These are phyloP conservation scores for Rhynchophorus ferrugineus DNA, from an alignment of 1,140 invertebrate genomes.

Conservation along the genomic window DNA sequence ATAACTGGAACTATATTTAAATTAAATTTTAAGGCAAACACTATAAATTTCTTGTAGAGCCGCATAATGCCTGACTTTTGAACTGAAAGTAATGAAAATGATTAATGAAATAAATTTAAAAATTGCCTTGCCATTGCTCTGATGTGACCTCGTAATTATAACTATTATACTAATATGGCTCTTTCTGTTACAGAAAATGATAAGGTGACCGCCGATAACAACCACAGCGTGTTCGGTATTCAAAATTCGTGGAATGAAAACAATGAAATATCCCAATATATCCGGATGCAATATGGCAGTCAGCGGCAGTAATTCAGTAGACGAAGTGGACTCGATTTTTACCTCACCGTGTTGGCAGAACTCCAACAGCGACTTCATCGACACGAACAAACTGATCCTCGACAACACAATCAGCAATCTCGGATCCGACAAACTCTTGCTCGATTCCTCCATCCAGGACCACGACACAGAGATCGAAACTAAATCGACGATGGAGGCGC, in stretches of 20 bases:
- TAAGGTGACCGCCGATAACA: constrained; percentile 11
- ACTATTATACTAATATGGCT: too few species aligned
- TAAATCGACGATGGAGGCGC: constrained; percentile 51
- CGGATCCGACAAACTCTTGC: constrained; percentile 43
- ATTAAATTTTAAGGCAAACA: too few species aligned
- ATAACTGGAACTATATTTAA: too few species aligned
- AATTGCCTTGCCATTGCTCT: too few species aligned
- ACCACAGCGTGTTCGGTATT: too few species aligned
- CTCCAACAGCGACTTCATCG: constrained; percentile 36
- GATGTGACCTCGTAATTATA: too few species aligned
- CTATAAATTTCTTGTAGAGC: too few species aligned
- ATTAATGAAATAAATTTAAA: too few species aligned
- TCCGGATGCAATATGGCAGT: constrained; percentile 41
- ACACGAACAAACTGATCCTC: constrained; percentile 35
- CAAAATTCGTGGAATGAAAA: constrained; percentile 33
- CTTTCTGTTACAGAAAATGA: constrained; percentile 19
- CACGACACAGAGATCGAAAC: constrained; percentile 42
- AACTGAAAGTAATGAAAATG: too few species aligned
- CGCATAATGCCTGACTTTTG: too few species aligned
- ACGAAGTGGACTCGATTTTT: constrained; percentile 40
- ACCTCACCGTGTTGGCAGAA: constrained; percentile 38
- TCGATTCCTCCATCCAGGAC: constrained; percentile 41
- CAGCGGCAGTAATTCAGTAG: constrained; percentile 39
- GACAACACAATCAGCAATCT: constrained; percentile 34
- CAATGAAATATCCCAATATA: constrained; percentile 42